Conservation (phyloP, 2,888 invertebrate genomes). For the Nomada flava region DNA sequence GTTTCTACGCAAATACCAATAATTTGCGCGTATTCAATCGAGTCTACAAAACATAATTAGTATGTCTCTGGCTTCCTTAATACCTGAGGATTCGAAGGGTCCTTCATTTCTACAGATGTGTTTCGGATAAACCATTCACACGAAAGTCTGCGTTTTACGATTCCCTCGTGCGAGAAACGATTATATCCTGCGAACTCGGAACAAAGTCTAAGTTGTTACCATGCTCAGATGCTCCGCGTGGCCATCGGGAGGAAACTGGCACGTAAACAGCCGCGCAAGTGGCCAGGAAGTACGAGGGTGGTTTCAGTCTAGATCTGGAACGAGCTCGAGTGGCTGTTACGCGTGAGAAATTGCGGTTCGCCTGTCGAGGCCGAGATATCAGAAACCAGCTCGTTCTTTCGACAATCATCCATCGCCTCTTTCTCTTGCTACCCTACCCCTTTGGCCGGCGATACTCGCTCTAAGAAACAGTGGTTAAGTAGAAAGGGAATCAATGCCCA, state of each 20-base stretch:
- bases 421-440: not conserved
- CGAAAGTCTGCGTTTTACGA: constrained; percentile 16
- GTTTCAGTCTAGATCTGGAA: not conserved
- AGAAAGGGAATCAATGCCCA: constrained; percentile 63
- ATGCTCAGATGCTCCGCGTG: not conserved
- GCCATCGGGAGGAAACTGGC: not conserved
- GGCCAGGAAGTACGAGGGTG: constrained; percentile 18
- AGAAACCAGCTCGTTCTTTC: constrained; percentile 33
- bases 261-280: constrained; percentile 22
- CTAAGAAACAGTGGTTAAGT: constrained; percentile 7
- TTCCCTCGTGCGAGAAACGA: not conserved
- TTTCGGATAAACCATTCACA: not conserved
- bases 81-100: too few relatives aligned
- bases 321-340: constrained; percentile 34
- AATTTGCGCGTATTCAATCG: too few relatives aligned
- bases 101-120: too few relatives aligned
- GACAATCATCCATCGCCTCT: constrained; percentile 37
- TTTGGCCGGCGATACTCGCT: not conserved
- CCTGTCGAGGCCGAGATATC: constrained; percentile 42
- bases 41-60: too few relatives aligned
- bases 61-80: too few relatives aligned
- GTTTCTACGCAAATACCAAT: too few relatives aligned
- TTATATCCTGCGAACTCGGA: constrained; percentile 2
- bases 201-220: not conserved
- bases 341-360: constrained; percentile 60